Conservation (phyloP, 2,888 invertebrate species). For the Stenodema calcarata region DNA sequence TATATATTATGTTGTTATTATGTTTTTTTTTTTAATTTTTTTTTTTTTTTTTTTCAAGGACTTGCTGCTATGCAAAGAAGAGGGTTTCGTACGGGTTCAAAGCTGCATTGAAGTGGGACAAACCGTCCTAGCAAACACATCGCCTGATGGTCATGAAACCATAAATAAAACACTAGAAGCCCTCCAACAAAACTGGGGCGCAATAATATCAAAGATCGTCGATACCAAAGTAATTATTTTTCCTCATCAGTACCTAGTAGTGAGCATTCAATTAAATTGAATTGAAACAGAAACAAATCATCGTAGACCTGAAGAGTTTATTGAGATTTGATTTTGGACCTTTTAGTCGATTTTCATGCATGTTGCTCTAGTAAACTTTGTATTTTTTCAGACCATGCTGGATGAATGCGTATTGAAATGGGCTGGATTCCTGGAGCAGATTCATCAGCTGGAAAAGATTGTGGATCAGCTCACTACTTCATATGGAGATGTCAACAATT, state of each 20-base stretch:
- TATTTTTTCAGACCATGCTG: constrained; percentile 66
- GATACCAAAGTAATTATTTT: constrained; percentile 74
- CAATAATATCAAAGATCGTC: constrained; percentile 83
- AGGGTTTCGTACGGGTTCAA: constrained; percentile 88
- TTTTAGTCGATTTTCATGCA: not conserved
- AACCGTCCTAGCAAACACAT: constrained; percentile 87
- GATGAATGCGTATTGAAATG: constrained; percentile 91
- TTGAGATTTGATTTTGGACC: too few species aligned
- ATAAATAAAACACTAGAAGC: constrained; percentile 83
- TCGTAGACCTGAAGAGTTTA: too few species aligned
- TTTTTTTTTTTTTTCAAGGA: constrained; percentile 65
- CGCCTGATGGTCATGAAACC: constrained; percentile 83
- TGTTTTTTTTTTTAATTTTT: not conserved
- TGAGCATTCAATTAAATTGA: too few species aligned
- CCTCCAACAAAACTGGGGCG: constrained; percentile 90
- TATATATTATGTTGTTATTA: too few species aligned
- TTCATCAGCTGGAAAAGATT: constrained; percentile 82
- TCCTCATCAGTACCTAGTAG: too few species aligned
- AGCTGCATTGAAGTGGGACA: constrained; percentile 89
- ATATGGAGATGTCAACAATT: constrained; percentile 75
- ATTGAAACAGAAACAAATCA: too few species aligned
- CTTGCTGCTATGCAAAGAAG: constrained; percentile 87
- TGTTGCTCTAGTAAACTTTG: not conserved
- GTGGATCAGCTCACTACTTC: constrained; percentile 79
- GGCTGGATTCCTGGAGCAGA: constrained; percentile 88